A percentile compares a stretch with the other conserved stretches of the same genome.
Evolutionary conservation across 2,113 vertebrate species (phyloP).

Genomic region (Neoarius graeffei): DNA sequence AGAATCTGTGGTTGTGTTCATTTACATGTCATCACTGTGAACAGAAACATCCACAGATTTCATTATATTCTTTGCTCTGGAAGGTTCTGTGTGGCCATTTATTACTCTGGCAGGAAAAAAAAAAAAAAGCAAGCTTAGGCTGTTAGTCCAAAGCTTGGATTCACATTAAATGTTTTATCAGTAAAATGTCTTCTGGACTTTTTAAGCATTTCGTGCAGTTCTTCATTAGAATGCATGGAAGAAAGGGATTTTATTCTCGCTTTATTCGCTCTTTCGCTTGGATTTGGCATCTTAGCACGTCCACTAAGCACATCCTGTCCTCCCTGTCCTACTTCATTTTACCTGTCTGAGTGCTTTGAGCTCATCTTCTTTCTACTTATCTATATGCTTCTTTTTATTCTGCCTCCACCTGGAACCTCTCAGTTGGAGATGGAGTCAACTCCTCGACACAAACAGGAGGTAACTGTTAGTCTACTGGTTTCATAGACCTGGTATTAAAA

Average conservation of each 20-base stretch:
- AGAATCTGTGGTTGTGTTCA: conserved; percentile 36
- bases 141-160: conserved; percentile 5
- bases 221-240: conserved; percentile 15
- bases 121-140: background rate
- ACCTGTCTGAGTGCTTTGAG: conserved; percentile 51
- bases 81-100: background rate
- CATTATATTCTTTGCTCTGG: background rate
- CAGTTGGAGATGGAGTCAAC: conserved; percentile 93
- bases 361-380: conserved; percentile 51
- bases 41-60: background rate
- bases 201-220: conserved; percentile 27
- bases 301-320: background rate
- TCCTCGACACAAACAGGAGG: conserved; percentile 96
- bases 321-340: conserved; percentile 52
- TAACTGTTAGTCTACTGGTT: conserved; percentile 68
- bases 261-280: background rate
- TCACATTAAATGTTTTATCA: conserved; percentile 15
- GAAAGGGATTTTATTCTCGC: background rate
- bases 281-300: background rate
- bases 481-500: background rate
- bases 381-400: conserved; percentile 57
- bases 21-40: conserved; percentile 12
- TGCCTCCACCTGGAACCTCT: conserved; percentile 70
- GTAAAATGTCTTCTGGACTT: background rate
- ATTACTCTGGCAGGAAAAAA: background rate